These are phyloP conservation scores for Trichogramma pretiosum DNA, from an alignment of 1,140 invertebrate genomes.

Conservation along the genomic window DNA sequence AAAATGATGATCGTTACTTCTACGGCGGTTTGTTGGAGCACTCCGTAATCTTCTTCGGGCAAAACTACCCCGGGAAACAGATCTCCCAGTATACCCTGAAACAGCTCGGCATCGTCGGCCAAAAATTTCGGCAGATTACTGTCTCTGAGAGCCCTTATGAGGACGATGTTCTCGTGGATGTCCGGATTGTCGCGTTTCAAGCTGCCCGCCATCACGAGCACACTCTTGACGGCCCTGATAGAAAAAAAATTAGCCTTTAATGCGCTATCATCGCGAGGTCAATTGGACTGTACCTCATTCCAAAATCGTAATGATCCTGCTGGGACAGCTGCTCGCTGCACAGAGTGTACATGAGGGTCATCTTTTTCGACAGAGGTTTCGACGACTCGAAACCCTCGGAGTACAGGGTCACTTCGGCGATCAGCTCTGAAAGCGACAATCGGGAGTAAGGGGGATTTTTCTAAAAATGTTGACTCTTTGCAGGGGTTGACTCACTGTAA, in stretches of 20 bases:
- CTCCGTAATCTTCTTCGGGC: conserved; percentile 69
- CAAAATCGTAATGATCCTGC: conserved; percentile 90
- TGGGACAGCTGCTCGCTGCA: conserved; percentile 87
- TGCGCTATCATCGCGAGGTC: no score
- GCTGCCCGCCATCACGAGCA: conserved; percentile 80
- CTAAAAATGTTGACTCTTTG: no score
- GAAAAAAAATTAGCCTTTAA: not conserved
- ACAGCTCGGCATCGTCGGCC: conserved; percentile 73
- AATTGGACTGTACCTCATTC: conserved; percentile 65
- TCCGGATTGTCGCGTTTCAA: conserved; percentile 77
- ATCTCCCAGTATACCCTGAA: conserved; percentile 77
- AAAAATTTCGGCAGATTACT: conserved; percentile 91
- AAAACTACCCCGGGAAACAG: conserved; percentile 77
- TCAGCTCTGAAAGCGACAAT: conserved; percentile 65
- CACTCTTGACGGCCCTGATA: conserved; percentile 50
- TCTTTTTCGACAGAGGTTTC: conserved; percentile 76
- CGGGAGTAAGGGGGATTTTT: no score
- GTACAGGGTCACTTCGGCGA: conserved; percentile 86
- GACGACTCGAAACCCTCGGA: conserved; percentile 86
- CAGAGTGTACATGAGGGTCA: conserved; percentile 86
- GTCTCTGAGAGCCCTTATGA: conserved; percentile 77
- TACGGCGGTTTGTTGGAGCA: conserved; percentile 54
- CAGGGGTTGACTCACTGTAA: conserved; percentile 58
- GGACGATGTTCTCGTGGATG: conserved; percentile 66
- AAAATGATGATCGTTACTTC: conserved; percentile 16